Conservation (phyloP, 2,113 vertebrate species). For the Noctilio leporinus region DNA sequence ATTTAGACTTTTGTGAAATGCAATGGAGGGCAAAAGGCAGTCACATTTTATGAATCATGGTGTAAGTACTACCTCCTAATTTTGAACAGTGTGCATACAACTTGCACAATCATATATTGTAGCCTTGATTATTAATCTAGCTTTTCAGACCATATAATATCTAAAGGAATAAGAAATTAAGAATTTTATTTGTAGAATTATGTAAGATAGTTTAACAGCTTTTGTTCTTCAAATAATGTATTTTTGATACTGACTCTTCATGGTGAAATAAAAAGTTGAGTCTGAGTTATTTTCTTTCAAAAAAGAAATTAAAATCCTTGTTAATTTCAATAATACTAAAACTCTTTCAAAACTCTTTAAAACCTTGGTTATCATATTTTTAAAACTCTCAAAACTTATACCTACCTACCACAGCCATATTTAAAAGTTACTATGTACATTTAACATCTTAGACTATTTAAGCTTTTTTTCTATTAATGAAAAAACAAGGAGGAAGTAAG, state of each 20-base stretch:
- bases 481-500: slow-evolving; percentile 4
- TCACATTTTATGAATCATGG: not conserved
- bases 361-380: not conserved
- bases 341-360: not conserved
- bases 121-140: not conserved
- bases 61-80: not conserved
- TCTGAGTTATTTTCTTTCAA: not conserved
- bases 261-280: not conserved
- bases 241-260: not conserved
- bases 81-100: not conserved
- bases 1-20: not conserved
- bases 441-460: not conserved
- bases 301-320: not conserved
- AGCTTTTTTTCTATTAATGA: not conserved
- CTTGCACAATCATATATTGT: not conserved
- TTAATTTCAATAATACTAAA: not conserved
- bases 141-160: slow-evolving; percentile 2
- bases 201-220: not conserved
- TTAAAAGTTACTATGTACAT: not conserved
- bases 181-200: slow-evolving; percentile 2
- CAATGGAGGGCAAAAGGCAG: not conserved
- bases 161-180: not conserved
- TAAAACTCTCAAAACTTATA: not conserved
- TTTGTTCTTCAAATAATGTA: not conserved
- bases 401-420: not conserved